Evolutionary conservation across 2,113 vertebrate genomes (phyloP).

Genomic region (Gobiocypris rarus): DNA sequence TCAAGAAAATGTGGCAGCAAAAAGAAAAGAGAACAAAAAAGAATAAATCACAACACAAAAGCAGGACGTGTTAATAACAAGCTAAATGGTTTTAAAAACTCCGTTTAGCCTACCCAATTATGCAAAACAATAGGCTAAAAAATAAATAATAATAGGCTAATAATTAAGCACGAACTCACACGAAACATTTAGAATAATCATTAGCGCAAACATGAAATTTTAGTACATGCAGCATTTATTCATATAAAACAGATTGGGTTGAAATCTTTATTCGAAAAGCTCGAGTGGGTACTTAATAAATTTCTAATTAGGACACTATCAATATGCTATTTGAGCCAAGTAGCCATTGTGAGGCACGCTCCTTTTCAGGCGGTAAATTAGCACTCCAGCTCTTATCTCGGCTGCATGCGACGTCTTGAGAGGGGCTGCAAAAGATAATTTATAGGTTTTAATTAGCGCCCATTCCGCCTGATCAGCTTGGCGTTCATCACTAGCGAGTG

Average conservation of each 20-base stretch:
- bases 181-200: conserved; percentile 31
- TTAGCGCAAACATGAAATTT: conserved; percentile 45
- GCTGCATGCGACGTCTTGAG: conserved; percentile 91
- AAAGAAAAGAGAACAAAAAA: no score
- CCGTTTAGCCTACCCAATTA: background rate
- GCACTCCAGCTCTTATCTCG: conserved; percentile 94
- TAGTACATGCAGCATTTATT: conserved; percentile 81
- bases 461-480: conserved; percentile 96
- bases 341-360: conserved; percentile 87
- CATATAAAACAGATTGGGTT: conserved; percentile 89
- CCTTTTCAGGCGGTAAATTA: conserved; percentile 91
- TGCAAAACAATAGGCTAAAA: background rate
- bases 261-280: conserved; percentile 97
- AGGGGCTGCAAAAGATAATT: conserved; percentile 94
- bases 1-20: background rate
- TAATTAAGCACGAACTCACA: background rate
- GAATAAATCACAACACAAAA: background rate
- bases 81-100: background rate
- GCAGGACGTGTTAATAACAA: background rate
- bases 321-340: conserved; percentile 94
- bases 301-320: conserved; percentile 99
- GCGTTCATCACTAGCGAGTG: conserved; percentile 92
- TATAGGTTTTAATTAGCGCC: conserved; percentile 99
- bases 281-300: conserved; percentile 97
- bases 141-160: no score